Conservation (phyloP, 2,888 invertebrate species). For the Stenolophus ochropezus region DNA sequence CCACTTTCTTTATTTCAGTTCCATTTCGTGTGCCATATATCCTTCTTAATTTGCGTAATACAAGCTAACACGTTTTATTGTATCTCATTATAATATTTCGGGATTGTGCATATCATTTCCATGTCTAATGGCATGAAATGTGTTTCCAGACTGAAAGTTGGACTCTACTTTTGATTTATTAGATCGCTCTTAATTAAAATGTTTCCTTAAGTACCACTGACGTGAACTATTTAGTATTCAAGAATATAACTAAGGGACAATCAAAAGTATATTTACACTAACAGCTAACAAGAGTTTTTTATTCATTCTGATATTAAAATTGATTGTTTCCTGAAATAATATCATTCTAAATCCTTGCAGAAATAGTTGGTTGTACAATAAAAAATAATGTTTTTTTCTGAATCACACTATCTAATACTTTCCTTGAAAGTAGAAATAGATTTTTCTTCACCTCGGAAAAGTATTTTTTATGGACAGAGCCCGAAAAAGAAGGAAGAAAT, state of each 20-base stretch:
- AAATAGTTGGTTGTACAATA: too few species aligned
- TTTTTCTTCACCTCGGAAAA: too few species aligned
- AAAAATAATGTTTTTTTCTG: too few species aligned
- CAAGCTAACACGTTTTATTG: constrained; percentile 56
- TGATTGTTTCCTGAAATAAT: background rate
- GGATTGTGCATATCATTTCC: constrained; percentile 52
- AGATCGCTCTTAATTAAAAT: constrained; percentile 55
- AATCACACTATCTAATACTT: too few species aligned
- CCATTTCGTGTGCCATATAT: constrained; percentile 56
- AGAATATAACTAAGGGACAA: background rate
- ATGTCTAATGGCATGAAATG: constrained; percentile 57
- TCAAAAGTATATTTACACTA: background rate
- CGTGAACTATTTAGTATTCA: constrained; percentile 10
- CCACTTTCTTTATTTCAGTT: constrained; percentile 51
- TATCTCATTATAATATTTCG: constrained; percentile 59
- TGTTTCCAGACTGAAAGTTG: constrained; percentile 38
- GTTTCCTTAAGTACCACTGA: constrained; percentile 58
- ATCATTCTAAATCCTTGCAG: background rate
- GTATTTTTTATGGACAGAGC: too few species aligned
- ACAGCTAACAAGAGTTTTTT: background rate
- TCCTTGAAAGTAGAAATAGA: too few species aligned
- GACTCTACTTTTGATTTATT: constrained; percentile 51
- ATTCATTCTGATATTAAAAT: background rate
- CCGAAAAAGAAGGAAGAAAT: too few species aligned
- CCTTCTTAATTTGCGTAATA: constrained; percentile 57